A percentile compares a stretch with the other conserved stretches of the same genome.
Conservation (phyloP, 2,888 invertebrate genomes). For the Schrankia costaestrigalis region DNA sequence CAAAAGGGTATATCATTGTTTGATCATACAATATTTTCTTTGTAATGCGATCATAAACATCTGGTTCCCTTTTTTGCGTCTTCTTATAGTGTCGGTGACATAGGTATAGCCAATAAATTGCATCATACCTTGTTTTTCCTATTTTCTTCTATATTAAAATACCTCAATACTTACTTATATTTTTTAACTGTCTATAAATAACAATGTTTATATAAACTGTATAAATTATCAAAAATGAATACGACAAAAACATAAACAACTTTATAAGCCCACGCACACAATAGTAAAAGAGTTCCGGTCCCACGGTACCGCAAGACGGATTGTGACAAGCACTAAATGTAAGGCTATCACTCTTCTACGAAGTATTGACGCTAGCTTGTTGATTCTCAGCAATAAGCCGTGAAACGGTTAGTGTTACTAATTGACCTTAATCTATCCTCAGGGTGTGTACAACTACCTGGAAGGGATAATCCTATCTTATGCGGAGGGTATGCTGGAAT, state of each 20-base stretch:
- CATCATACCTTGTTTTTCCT: no score
- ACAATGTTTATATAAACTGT: slow-evolving; percentile 6
- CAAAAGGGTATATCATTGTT: no score
- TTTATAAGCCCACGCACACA: slow-evolving; percentile 36
- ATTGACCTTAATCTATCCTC: slow-evolving; percentile 51
- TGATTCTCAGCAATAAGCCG: slow-evolving; percentile 45
- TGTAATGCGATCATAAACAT: no score
- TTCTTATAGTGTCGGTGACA: no score
- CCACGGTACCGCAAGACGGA: slow-evolving; percentile 42
- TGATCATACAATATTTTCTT: no score
- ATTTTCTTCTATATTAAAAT: no score
- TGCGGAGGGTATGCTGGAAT: slow-evolving; percentile 15
- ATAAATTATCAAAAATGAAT: slow-evolving; percentile 13
- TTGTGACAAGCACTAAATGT: slow-evolving; percentile 53
- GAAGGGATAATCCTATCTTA: slow-evolving; percentile 27
- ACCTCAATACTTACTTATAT: not conserved
- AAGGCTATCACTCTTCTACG: slow-evolving; percentile 49
- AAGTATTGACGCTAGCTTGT: slow-evolving; percentile 43
- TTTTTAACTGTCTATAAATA: not conserved
- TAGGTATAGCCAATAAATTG: no score
- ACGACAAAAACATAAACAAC: slow-evolving; percentile 14
- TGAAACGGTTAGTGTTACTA: slow-evolving; percentile 49
- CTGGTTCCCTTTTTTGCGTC: no score
- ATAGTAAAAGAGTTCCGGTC: slow-evolving; percentile 40
- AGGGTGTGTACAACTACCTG: slow-evolving; percentile 16